These are phyloP conservation scores for Pristionchus pacificus DNA, from an alignment of 1,140 invertebrate genomes.

Conservation along the genomic window DNA sequence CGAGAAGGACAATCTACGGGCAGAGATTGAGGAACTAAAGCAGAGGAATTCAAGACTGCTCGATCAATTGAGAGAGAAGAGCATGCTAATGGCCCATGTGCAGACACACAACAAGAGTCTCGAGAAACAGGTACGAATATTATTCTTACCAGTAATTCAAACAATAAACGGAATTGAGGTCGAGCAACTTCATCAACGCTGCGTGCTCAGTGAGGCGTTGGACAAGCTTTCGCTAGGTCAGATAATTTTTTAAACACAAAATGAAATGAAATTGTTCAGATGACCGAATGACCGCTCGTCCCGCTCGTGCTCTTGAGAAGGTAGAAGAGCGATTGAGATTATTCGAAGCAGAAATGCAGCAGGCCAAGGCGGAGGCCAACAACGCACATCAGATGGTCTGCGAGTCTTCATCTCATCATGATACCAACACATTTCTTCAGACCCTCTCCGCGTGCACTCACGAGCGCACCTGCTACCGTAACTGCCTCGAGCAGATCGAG, in stretches of 20 bases:
- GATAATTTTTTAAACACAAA: no score
- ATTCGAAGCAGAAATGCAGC: conserved; percentile 26
- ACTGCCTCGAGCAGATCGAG: conserved; percentile 29
- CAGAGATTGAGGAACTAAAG: conserved; percentile 29
- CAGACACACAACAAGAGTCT: conserved; percentile 20
- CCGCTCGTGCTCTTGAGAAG: conserved; percentile 23
- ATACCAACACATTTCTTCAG: conserved; percentile 13
- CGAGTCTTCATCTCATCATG: background rate
- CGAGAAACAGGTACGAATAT: conserved; percentile 6
- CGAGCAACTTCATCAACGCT: conserved; percentile 20
- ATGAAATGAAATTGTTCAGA: no score
- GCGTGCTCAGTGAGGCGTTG: conserved; percentile 22
- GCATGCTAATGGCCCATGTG: conserved; percentile 13
- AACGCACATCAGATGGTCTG: conserved; percentile 15
- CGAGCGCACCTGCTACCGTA: conserved; percentile 27
- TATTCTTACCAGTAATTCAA: background rate
- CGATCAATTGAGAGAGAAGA: conserved; percentile 28
- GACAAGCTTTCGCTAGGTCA: conserved; percentile 15
- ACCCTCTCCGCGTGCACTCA: conserved; percentile 23
- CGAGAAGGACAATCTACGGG: conserved; percentile 24
- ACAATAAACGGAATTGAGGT: conserved; percentile 4
- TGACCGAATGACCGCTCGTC: no score
- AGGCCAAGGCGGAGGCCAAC: conserved; percentile 25
- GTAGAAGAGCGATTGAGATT: conserved; percentile 29
- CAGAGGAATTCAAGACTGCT: conserved; percentile 22